Base-by-base conservation (phyloP, 2,113 vertebrate genomes). In the Caranx melampygus region DNA sequence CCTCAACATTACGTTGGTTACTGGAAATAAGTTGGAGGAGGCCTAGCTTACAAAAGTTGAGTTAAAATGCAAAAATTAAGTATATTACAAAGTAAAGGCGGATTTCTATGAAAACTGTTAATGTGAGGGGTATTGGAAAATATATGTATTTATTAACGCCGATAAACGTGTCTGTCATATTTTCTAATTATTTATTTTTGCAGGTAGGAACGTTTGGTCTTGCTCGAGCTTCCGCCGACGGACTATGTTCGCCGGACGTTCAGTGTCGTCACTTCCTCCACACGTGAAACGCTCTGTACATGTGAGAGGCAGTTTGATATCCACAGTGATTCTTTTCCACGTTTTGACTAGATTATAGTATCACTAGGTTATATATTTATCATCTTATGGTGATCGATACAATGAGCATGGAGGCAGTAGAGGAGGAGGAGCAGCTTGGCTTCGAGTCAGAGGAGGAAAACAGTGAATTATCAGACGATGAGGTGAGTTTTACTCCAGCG, bases 371-470 rank as follows among this genome's bases (percentile, higher is more conserved):
- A 26, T 26, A 26, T 64, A 31, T 62, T 55, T 55, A 0, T 45
- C 0, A 2, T 35, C 3, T 57, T 34, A 87, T 91, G 89, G 68
- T 86, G 34, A 31, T 87, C 16, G 57, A 74, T 3, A 79, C 14
- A 35, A 63, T 51, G 1, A 89, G 0, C 0, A 96, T 95, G 95
- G 88, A 87, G 34, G 78, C 78, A 1, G 21, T n/a, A 20, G 92
- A 94, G 7, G 93, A 94, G 7, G 93, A 95, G 11, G 61, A 11
- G 2, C 64, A 77, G 73, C 72, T 93, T 4, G 94, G 83, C 6
- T 72, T 82, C 2, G 95, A 95, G 3, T 96, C 96, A 0, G 97
- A 96, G n/a, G 95, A 96, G 4, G 96, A 96, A 1, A 78, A 90
- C 21, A 90, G 88, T 18, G 91, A 95, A 8, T 69, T 97, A 58